Evolutionary conservation across 2,113 vertebrate species (phyloP).

Genomic region (Pteruthius melanotis): DNA sequence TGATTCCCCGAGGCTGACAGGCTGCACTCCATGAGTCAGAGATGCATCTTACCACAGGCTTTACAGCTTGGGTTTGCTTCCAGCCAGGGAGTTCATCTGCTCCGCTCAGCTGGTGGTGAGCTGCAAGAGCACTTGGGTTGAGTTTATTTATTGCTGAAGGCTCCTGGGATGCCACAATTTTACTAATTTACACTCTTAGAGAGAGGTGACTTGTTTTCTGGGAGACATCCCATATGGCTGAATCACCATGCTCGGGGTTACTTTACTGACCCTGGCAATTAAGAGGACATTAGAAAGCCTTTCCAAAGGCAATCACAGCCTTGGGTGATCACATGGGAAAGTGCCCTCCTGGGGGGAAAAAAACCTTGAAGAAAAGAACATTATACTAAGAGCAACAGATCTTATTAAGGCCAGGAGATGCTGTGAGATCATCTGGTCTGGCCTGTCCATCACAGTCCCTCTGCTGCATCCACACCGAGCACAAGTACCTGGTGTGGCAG

Average conservation of each 20-base stretch:
- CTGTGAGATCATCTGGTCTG: background rate
- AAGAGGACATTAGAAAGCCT: background rate
- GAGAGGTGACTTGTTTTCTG: background rate
- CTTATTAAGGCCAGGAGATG: background rate
- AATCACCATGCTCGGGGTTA: background rate
- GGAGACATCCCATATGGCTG: background rate
- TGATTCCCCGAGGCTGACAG: background rate
- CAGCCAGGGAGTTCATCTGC: background rate
- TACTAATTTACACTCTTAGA: background rate
- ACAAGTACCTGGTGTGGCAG: background rate
- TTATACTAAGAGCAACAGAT: background rate
- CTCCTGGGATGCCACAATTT: background rate
- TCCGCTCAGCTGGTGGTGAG: background rate
- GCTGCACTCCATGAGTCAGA: background rate
- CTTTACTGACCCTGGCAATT: background rate
- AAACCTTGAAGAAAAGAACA: background rate
- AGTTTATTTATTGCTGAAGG: conserved; percentile 13
- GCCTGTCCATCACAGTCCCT: background rate
- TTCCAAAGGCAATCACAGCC: background rate
- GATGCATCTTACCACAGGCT: background rate
- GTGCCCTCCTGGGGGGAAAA: background rate
- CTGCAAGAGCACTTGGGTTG: background rate
- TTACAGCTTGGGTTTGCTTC: background rate
- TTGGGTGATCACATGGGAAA: background rate
- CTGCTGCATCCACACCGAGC: background rate